These are phyloP conservation scores for Penaeus chinensis DNA, from an alignment of 1,140 invertebrate genomes.

Conservation along the genomic window DNA sequence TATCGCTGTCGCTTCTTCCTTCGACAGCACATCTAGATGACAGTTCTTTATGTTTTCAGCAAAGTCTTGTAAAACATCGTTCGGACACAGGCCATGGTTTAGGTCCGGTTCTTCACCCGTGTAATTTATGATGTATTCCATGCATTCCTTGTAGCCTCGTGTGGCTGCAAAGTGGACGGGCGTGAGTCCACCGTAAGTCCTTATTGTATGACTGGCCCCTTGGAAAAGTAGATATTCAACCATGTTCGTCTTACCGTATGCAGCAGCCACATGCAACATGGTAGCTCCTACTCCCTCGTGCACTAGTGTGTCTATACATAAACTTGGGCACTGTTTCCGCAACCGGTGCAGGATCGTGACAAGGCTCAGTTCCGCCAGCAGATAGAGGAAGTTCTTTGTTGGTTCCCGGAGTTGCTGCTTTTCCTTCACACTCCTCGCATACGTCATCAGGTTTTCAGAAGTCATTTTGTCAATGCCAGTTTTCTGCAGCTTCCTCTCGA, in stretches of 20 bases:
- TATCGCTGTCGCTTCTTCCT: conserved; percentile 9
- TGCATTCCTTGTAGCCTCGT: conserved; percentile 43
- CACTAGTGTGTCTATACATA: conserved; percentile 32
- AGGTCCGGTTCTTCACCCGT: conserved; percentile 13
- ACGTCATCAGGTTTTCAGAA: conserved; percentile 21
- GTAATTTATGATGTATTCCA: conserved; percentile 46
- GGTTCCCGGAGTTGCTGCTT: conserved; percentile 16
- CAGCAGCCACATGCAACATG: conserved; percentile 48
- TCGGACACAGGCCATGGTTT: conserved; percentile 24
- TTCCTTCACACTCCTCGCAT: conserved; percentile 5
- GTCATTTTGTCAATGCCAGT: conserved; percentile 11
- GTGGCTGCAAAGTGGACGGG: conserved; percentile 35
- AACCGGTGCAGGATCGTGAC: conserved; percentile 35
- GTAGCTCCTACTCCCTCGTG: conserved; percentile 26
- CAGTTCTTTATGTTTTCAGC: conserved; percentile 33
- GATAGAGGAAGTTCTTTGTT: conserved; percentile 32
- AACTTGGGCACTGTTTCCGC: neutral
- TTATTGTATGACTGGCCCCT: conserved; percentile 21
- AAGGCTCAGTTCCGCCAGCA: conserved; percentile 47
- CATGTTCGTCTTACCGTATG: conserved; percentile 47
- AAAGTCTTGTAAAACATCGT: conserved; percentile 21
- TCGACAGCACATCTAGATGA: conserved; percentile 39
- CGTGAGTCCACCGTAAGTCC: conserved; percentile 16
- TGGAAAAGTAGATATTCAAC: conserved; percentile 38
- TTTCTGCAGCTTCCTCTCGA: conserved; percentile 46